phyloP scores from a whole-genome alignment of 2,797 vertebrate species.

The Acanthopagrus latus region DNA sequence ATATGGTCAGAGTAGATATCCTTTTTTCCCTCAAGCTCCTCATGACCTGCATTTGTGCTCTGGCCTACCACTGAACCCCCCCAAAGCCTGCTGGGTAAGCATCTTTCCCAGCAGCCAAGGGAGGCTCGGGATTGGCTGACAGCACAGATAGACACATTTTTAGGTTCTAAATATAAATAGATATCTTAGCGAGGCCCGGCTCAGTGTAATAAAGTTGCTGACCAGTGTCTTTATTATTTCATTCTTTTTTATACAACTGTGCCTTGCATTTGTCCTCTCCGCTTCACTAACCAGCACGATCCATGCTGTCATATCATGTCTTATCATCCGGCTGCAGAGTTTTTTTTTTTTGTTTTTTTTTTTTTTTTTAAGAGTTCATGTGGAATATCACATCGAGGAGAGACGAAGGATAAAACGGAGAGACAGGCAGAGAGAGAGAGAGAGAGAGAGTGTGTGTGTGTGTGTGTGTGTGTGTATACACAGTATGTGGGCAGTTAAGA shows the following conservation, averaged over 20 bases:
- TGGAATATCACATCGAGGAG: constrained; percentile 47
- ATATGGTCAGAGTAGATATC: constrained; percentile 41
- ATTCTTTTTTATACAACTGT: constrained; percentile 13
- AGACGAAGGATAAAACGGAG: background rate
- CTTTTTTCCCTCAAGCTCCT: constrained; percentile 56
- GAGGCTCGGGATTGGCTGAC: constrained; percentile 46
- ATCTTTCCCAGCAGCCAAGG: constrained; percentile 23
- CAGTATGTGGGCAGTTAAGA: constrained; percentile 7
- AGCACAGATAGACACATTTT: constrained; percentile 15
- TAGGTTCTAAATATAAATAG: constrained; percentile 34
- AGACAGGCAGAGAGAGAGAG: background rate
- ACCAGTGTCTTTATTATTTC: constrained; percentile 29
- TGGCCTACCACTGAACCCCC: constrained; percentile 70
- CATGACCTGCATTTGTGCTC: constrained; percentile 71
- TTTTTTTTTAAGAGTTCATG: constrained; percentile 47
- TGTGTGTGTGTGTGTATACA: constrained; percentile 6
- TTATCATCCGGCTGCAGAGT: constrained; percentile 49
- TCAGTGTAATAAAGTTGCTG: constrained; percentile 52
- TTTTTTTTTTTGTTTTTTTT: constrained; percentile 29
- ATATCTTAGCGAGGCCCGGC: constrained; percentile 4
- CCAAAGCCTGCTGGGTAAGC: constrained; percentile 68
- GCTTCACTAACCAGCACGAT: constrained; percentile 56
- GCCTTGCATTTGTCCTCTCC: constrained; percentile 50
- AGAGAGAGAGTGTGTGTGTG: background rate
- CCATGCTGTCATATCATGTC: constrained; percentile 66